Evolutionary conservation across 2,113 vertebrate genomes (phyloP), one percentile per base, ranked within the genome.

Genomic region (Ameiurus melas): DNA sequence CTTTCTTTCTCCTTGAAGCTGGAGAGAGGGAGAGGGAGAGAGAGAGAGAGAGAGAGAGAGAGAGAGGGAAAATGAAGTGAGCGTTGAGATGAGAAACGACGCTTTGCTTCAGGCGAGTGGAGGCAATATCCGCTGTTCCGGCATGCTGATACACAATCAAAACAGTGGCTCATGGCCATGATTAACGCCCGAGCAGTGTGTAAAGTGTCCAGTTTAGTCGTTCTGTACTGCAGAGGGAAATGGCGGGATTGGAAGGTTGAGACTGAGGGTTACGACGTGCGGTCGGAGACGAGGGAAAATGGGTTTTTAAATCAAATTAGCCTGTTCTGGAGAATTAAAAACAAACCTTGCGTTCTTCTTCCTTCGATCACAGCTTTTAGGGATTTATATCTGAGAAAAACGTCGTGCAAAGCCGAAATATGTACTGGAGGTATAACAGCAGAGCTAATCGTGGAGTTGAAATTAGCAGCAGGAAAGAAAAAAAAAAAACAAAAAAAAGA

Each of bases 91-190:
- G 85, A 91, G 75, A 83, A 88, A 87, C 51, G 77, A 14, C 51
- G 85, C 82, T 19, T 78, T 64, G 88, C 90, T 87, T 66, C 64
- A 83, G 88, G 89, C 77, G 70, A 89, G 87, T 53, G 73, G 86
- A 89, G 89, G 79, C 87, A 87, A 88, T 85, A 90, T 83, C 85
- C 80, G 55, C 83, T 87, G 70, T 89, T 90, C 89, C 78, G 60
- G 84, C 60, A 39, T 64, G 82, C 89, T 83, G 78, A 83, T 89
- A 83, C 84, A 85, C 90, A 88, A 87, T 88, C 86, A 51, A 64
- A 73, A 51, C 81, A 66, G 77, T 36, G 78, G 57, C 86, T 85
- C 58, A 14, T 78, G 88, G 88, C 78, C 57, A 22, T 36, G 64
- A 53, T 36, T 84, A 86, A 51, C 70, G 71, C 70, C 77, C 9